Conservation (phyloP, 1,140 invertebrate species). For the Pectinophora gossypiella region DNA sequence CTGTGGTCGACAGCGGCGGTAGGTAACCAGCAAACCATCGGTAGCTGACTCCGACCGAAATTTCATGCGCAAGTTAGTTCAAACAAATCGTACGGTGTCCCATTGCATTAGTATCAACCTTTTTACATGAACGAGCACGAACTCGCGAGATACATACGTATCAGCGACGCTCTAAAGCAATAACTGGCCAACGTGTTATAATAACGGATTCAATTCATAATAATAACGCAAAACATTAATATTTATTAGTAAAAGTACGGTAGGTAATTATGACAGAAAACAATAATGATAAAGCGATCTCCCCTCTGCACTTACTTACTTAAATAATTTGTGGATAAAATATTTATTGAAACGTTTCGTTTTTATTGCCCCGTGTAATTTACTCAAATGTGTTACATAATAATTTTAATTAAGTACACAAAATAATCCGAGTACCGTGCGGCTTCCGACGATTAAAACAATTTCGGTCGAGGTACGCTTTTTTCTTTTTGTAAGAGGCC, state of each 20-base stretch:
- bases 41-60: slow-evolving; percentile 57
- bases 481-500: slow-evolving; percentile 68
- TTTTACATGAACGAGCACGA: slow-evolving; percentile 33
- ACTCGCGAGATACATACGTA: background rate
- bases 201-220: too few relatives aligned
- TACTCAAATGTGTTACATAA: slow-evolving; percentile 6
- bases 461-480: slow-evolving; percentile 66
- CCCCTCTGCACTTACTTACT: too few relatives aligned
- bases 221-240: too few relatives aligned
- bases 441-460: slow-evolving; percentile 72
- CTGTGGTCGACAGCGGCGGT: slow-evolving; percentile 44
- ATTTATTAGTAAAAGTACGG: too few relatives aligned
- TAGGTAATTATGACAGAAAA: too few relatives aligned
- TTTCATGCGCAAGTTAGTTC: slow-evolving; percentile 61
- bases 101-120: slow-evolving; percentile 49
- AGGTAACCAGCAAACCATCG: slow-evolving; percentile 70
- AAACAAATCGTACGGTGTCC: slow-evolving; percentile 72
- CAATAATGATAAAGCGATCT: too few relatives aligned
- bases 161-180: too few relatives aligned
- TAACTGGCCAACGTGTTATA: too few relatives aligned
- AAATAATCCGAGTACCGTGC: slow-evolving; percentile 45
- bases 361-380: background rate
- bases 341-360: too few relatives aligned
- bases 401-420: slow-evolving; percentile 48
- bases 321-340: too few relatives aligned